Evolutionary conservation across 2,888 invertebrate species (phyloP), one percentile per base, ranked within the genome.

Genomic region (Catocala sponsa): DNA sequence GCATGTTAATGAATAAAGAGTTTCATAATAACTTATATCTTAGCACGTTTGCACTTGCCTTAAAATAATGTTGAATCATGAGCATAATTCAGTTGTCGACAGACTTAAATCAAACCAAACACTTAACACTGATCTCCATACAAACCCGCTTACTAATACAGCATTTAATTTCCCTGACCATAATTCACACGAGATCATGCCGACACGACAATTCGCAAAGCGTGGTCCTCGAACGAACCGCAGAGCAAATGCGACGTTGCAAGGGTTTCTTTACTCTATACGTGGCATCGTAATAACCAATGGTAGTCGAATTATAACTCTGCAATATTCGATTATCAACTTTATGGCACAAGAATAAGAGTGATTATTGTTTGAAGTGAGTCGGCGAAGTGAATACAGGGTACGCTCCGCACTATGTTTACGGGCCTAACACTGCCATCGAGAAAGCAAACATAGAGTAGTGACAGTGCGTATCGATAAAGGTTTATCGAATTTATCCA

Each of bases 191-290:
- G 62, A 62, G 63, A 70, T 54, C 70, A 70, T 65, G 68, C 63
- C 72, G 51, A 68, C 72, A 72, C 66, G 73, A 73, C 72, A 70
- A 65, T 77, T 63, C 74, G 61, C 67, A 67, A 73, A 71, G 61
- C 67, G 55, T 63, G 58, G 59, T 68, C 52, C 63, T 61, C 61
- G 56, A 63, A 64, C 48, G 48, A 63, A 72, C 65, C 71, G 55
- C 67, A 68, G 59, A 76, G 72, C 73, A 77, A 80, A 79, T 69
- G 72, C 74, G 72, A 82, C 71, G 69, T 71, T 71, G 72, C 75
- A 72, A 74, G 76, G 76, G 74, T 76, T 78, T 80, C 81, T 79
- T 80, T 79, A 65, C 80, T 72, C 72, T 74, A 66, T 74, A 79
- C 70, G 62, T 59, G 65, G 61, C 66, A 58, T 68, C 57, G 75